A percentile compares a stretch with the other conserved stretches of the same genome.
These are phyloP conservation scores for Wiebesia pumilae DNA, from an alignment of 1,140 invertebrate genomes.

Conservation along the genomic window DNA sequence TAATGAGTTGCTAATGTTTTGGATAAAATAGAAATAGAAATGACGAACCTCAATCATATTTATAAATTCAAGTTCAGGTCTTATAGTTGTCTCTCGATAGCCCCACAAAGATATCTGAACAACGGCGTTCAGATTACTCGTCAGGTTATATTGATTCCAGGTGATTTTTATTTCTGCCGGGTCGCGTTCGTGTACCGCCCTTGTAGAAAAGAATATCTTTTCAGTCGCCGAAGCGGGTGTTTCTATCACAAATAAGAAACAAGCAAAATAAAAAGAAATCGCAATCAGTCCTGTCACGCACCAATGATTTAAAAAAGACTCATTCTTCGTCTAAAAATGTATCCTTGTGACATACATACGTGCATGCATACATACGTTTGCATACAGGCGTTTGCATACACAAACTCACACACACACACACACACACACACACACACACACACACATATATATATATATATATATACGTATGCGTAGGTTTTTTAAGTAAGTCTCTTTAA, in stretches of 20 bases:
- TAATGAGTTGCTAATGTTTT: neutral
- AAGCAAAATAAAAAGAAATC: neutral
- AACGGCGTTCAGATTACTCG: conserved; percentile 82
- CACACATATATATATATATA: too few relatives aligned
- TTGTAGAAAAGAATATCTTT: conserved; percentile 87
- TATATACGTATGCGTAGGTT: too few relatives aligned
- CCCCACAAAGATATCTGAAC: conserved; percentile 90
- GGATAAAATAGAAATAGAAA: conserved; percentile 13
- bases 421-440: too few relatives aligned
- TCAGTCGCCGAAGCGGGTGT: conserved; percentile 89
- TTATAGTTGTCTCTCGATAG: conserved; percentile 88
- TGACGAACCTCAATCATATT: conserved; percentile 55
- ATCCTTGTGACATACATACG: too few relatives aligned
- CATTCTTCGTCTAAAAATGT: too few relatives aligned
- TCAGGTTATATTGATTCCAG: conserved; percentile 91
- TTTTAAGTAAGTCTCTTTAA: too few relatives aligned
- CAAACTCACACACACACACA: too few relatives aligned
- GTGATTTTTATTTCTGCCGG: conserved; percentile 84
- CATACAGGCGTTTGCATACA: too few relatives aligned
- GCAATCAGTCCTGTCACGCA: neutral
- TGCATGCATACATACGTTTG: too few relatives aligned
- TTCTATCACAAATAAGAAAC: conserved; percentile 78
- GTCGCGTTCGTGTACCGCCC: conserved; percentile 82
- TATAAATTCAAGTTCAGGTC: conserved; percentile 80
- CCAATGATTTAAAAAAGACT: too few relatives aligned